Percentiles rank a stretch among this genome's conserved stretches.
Evolutionary conservation across 2,797 vertebrate genomes (phyloP).

Genomic region (Fringilla coelebs): DNA sequence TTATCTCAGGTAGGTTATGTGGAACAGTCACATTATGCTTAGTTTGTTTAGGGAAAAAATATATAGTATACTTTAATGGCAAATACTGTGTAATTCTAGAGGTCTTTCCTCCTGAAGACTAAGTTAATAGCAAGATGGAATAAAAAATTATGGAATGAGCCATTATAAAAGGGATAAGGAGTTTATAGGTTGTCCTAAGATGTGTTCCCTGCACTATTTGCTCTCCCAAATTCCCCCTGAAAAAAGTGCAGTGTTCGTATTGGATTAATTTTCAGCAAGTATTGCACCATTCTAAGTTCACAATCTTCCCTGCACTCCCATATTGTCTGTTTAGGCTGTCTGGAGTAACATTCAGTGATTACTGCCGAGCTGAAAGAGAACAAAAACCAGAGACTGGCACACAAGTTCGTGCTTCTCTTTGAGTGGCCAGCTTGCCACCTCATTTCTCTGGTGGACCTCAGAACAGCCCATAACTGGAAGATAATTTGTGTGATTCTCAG

Average conservation of each 20-base stretch:
- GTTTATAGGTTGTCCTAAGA: neutral
- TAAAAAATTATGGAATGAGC: neutral
- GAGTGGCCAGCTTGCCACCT: neutral
- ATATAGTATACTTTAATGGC: neutral
- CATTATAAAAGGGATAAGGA: neutral
- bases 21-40: neutral
- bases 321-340: neutral
- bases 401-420: neutral
- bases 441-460: neutral
- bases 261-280: neutral
- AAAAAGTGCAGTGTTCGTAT: neutral
- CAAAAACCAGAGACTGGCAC: neutral
- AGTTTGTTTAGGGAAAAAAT: neutral
- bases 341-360: neutral
- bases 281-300: neutral
- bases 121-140: neutral
- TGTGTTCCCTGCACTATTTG: neutral
- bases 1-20: neutral
- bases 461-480: neutral
- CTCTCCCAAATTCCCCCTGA: neutral
- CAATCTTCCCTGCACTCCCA: neutral
- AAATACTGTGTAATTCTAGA: neutral
- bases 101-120: neutral
- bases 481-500: neutral
- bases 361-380: neutral